Evolutionary conservation across 1,140 invertebrate genomes (phyloP), one percentile per base, ranked within the genome.

Genomic region (Melanaphis sacchari): DNA sequence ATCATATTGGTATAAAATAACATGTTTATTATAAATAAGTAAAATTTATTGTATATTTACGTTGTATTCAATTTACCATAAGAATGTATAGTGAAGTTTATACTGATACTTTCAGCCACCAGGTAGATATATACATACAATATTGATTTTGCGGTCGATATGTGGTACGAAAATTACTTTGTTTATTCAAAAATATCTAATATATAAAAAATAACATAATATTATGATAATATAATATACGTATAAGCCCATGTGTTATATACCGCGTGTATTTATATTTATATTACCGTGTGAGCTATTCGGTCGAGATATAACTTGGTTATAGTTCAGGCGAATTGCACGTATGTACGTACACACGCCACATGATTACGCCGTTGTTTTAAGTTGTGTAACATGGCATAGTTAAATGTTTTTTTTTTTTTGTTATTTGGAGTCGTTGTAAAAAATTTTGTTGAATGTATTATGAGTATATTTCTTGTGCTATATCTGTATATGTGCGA

Each of bases 381-480:
- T 46, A 88, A 88, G 87, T 88, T 52, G 11, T 85, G 38, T 15
- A 18, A 41, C 31, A 85, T n/a, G 21, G 40, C 41, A 43, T 85
- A 84, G 38, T 41, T 85, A 6, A 85, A 49, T 49, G 85, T 88
- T 88, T 88, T 38, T 38, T n/a, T 46, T 88, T 49, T 76, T 66
- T 84, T 52, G n/a, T 88, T 9, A 88, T 88, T 52, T 38, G 15
- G n/a, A 36, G 8, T 88, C 18, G 21, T 88, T 1, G 46, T 18
- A 8, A 87, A 46, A 36, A 46, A 40, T 87, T 31, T n/a, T 15
- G 9, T 1, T 84, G 40, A 38, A 82, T 40, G 36, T 40, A 22
- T 76, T 40, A 24, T 24, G 40, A 22, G 24, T 38, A 24, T 40
- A 40, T 36, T 6, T 24, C 36, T 21, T 40, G 2, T 22, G 31